phyloP scores from a whole-genome alignment of 2,797 vertebrate species.

The Hyperoplus immaculatus region DNA sequence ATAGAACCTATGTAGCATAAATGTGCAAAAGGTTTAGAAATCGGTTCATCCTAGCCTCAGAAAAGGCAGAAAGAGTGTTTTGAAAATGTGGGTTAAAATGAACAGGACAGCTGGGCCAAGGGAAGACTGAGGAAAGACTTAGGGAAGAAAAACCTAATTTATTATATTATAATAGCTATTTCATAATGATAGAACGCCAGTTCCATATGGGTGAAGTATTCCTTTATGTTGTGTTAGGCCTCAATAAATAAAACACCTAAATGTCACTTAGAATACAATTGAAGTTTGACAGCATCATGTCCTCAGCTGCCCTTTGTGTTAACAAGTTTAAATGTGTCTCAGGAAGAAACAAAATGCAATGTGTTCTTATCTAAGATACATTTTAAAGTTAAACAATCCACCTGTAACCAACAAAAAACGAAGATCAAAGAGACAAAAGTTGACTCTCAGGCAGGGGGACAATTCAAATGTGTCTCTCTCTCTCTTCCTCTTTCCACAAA shows the following conservation, averaged over 20 bases:
- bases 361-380: too few relatives aligned
- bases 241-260: neutral
- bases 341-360: neutral
- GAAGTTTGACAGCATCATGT: neutral
- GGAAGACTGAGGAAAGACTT: too few relatives aligned
- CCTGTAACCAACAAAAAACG: neutral
- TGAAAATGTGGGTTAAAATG: too few relatives aligned
- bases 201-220: too few relatives aligned
- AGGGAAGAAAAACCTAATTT: too few relatives aligned
- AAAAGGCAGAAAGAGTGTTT: too few relatives aligned
- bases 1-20: too few relatives aligned
- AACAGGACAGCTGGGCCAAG: too few relatives aligned
- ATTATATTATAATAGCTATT: too few relatives aligned
- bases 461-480: neutral
- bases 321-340: neutral
- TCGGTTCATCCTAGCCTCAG: too few relatives aligned
- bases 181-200: too few relatives aligned
- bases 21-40: too few relatives aligned
- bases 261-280: fast-evolving
- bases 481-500: conserved; percentile 56
- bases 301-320: neutral
- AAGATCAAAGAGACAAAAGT: neutral
- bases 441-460: neutral
- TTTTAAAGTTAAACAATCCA: neutral
- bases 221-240: neutral